A percentile compares a stretch with the other conserved stretches of the same genome.
These are phyloP conservation scores for Cyrtorhinus lividipennis DNA, from an alignment of 1,140 invertebrate species.

Conservation along the genomic window DNA sequence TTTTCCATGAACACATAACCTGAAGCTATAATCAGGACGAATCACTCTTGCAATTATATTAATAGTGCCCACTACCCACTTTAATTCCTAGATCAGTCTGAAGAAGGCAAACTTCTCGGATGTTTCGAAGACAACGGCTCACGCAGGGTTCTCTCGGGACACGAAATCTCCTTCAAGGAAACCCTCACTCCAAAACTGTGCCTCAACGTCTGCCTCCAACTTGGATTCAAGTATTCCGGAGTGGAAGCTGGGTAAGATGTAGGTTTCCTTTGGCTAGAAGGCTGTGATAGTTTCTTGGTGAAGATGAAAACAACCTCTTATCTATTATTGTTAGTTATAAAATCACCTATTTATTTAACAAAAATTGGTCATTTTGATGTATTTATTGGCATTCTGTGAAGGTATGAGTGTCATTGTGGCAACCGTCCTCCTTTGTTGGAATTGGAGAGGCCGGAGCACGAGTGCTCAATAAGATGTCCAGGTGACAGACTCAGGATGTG, in stretches of 20 bases:
- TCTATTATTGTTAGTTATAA: too few relatives aligned
- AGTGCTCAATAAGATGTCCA: slow-evolving; percentile 22
- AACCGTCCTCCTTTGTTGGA: slow-evolving; percentile 12
- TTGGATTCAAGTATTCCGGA: slow-evolving; percentile 19
- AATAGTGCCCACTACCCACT: background rate
- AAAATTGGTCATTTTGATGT: background rate
- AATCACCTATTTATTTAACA: too few relatives aligned
- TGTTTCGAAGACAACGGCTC: slow-evolving; percentile 20
- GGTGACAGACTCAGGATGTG: slow-evolving; percentile 21
- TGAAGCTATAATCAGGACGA: background rate
- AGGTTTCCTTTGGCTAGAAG: too few relatives aligned
- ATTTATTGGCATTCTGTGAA: too few relatives aligned
- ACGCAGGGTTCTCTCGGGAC: slow-evolving; percentile 10
- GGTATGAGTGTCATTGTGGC: slow-evolving; percentile 24
- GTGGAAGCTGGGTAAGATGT: slow-evolving; percentile 21
- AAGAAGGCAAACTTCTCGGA: slow-evolving; percentile 19
- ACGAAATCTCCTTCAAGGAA: slow-evolving; percentile 17
- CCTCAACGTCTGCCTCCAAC: slow-evolving; percentile 20
- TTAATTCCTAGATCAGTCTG: slow-evolving; percentile 17
- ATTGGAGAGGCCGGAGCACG: slow-evolving; percentile 15
- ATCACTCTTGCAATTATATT: too few relatives aligned
- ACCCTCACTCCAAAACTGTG: slow-evolving; percentile 23
- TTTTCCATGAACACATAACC: background rate
- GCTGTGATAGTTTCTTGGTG: too few relatives aligned
- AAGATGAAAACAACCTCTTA: too few relatives aligned